Evolutionary conservation across 2,888 invertebrate species (phyloP).

Genomic region (Nowickia ferox): DNA sequence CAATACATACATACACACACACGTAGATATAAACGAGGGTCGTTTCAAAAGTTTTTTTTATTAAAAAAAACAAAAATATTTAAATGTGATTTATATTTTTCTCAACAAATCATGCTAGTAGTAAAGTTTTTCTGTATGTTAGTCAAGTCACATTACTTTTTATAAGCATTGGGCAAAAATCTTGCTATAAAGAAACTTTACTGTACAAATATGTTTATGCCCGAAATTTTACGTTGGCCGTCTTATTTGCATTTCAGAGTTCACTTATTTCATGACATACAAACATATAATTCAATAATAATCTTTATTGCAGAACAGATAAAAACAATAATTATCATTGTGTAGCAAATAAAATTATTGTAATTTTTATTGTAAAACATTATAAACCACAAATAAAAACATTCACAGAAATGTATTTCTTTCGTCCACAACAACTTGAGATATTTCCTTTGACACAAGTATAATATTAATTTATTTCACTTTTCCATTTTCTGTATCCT

Average conservation of each 20-base stretch:
- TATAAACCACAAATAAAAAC: constrained; percentile 12
- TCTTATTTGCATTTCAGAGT: background rate
- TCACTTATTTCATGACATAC: background rate
- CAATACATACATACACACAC: no score
- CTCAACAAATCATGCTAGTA: background rate
- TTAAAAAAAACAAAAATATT: background rate
- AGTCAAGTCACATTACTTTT: no score
- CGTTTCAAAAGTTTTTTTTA: background rate
- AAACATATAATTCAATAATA: constrained; percentile 46
- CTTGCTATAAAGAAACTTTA: no score
- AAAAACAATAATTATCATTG: background rate
- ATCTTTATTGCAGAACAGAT: constrained; percentile 6
- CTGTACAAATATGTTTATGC: background rate
- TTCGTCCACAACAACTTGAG: constrained; percentile 14
- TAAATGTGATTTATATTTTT: no score
- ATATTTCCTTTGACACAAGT: constrained; percentile 30
- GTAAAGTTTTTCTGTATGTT: no score
- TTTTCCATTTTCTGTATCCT: constrained; percentile 25
- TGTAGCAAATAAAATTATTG: background rate
- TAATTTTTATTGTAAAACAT: constrained; percentile 16
- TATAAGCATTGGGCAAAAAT: no score
- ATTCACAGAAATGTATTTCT: background rate
- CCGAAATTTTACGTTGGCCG: background rate
- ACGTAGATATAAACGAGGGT: background rate
- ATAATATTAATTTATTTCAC: constrained; percentile 49